These are phyloP conservation scores for Scleropages formosus DNA, from an alignment of 2,797 vertebrate genomes.

Conservation along the genomic window DNA sequence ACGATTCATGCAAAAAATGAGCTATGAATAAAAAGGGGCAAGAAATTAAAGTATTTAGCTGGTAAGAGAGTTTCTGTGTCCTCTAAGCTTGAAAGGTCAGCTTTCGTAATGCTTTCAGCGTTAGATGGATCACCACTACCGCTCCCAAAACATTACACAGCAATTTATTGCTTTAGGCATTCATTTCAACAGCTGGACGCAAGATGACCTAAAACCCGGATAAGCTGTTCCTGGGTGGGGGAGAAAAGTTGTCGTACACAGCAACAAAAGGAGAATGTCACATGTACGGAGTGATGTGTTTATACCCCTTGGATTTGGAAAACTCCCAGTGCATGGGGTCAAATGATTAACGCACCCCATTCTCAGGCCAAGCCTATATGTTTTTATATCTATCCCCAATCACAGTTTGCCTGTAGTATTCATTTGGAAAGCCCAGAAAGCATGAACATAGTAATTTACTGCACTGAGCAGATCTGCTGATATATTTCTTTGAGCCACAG, in stretches of 20 bases:
- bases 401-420: background rate
- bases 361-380: background rate
- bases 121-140: background rate
- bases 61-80: background rate
- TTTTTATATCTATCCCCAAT: too few species aligned
- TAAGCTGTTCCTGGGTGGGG: background rate
- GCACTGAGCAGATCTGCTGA: background rate
- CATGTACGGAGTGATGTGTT: background rate
- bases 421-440: background rate
- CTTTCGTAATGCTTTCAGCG: background rate
- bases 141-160: background rate
- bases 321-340: background rate
- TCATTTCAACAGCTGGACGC: conserved; percentile 12
- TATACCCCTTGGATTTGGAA: background rate
- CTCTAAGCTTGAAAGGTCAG: background rate
- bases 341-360: background rate
- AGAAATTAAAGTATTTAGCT: background rate
- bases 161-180: background rate
- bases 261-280: background rate
- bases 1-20: background rate
- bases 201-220: conserved; percentile 1
- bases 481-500: background rate
- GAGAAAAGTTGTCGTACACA: background rate
- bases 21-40: conserved; percentile 2
- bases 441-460: background rate